These are phyloP conservation scores for Potorous gilbertii DNA, from an alignment of 2,797 vertebrate genomes.

Conservation along the genomic window DNA sequence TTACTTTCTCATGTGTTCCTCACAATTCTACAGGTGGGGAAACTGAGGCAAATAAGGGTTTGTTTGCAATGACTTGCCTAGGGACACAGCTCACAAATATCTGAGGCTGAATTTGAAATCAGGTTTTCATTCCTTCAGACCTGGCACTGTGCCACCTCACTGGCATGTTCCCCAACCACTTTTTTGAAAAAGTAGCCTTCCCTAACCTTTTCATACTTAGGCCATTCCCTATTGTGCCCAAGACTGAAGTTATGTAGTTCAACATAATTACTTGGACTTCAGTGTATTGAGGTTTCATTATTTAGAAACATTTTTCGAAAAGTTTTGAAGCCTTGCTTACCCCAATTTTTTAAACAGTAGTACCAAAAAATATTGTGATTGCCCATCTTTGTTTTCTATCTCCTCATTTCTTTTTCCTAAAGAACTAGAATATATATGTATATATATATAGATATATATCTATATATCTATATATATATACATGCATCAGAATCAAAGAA, in stretches of 20 bases:
- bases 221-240: not conserved
- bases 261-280: slow-evolving; percentile 18
- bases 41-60: not conserved
- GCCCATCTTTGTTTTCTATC: slow-evolving; percentile 17
- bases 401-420: not conserved
- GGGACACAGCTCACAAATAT: not conserved
- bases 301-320: not conserved
- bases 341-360: not conserved
- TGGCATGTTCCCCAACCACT: not conserved
- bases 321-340: not conserved
- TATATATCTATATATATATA: slow-evolving; percentile 26
- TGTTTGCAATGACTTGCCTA: not conserved
- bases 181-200: not conserved
- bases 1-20: not conserved
- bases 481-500: slow-evolving; percentile 9
- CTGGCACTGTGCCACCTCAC: not conserved
- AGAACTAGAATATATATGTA: slow-evolving; percentile 31
- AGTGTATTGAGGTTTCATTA: not conserved
- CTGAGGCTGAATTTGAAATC: not conserved
- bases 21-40: not conserved
- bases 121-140: not conserved
- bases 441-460: slow-evolving; percentile 22
- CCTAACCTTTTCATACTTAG: slow-evolving; percentile 11
- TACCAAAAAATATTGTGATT: not conserved
- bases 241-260: not conserved